Conservation (phyloP, 2,797 vertebrate genomes). For the Platalea minor region DNA sequence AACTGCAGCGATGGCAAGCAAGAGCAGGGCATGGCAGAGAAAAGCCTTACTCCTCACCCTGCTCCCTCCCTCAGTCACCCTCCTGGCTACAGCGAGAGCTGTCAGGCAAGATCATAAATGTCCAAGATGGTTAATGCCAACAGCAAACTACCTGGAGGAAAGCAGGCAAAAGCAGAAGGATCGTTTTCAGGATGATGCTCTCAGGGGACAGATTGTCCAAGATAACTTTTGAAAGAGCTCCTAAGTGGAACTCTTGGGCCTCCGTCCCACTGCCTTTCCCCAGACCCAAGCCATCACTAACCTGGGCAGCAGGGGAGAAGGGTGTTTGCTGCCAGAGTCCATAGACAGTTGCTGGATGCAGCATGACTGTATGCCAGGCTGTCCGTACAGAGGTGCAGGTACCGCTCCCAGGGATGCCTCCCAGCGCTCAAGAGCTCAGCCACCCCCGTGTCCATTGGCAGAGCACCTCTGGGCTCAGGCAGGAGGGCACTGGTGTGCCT, state of each 20-base stretch:
- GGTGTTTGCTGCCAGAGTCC: neutral
- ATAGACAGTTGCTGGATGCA: rapidly evolving
- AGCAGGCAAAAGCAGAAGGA: neutral
- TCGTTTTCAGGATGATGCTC: neutral
- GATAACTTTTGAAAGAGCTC: neutral
- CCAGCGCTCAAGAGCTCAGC: neutral
- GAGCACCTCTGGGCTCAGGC: neutral
- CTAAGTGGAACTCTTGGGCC: neutral
- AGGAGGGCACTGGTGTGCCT: neutral
- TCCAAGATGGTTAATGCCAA: neutral
- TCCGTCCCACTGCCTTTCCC: neutral
- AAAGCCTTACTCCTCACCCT: neutral
- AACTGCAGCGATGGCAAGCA: rapidly evolving
- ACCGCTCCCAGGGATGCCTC: rapidly evolving
- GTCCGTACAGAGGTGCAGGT: neutral
- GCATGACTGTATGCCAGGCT: rapidly evolving
- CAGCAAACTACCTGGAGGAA: neutral
- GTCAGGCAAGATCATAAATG: neutral
- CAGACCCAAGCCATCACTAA: neutral
- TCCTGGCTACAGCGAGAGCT: neutral
- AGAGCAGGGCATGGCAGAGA: neutral
- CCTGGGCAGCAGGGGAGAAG: neutral
- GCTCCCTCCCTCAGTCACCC: neutral
- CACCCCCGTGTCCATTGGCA: neutral
- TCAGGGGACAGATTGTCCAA: neutral